Evolutionary conservation across 2,113 vertebrate genomes (phyloP).

Genomic region (Malurus elegans): DNA sequence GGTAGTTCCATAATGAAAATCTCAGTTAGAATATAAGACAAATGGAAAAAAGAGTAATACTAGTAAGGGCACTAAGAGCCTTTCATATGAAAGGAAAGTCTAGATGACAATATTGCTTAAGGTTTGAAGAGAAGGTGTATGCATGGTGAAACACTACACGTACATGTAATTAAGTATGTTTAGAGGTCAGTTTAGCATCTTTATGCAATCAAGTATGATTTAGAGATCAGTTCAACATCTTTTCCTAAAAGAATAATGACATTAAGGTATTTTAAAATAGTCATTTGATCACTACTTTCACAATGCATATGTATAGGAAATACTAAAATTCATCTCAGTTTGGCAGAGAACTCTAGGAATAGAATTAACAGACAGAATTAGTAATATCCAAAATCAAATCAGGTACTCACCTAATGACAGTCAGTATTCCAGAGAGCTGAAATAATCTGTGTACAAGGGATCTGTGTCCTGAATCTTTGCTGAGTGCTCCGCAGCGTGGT

Average conservation of each 20-base stretch:
- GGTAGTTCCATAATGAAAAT: not conserved
- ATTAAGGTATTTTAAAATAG: not conserved
- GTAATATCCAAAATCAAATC: not conserved
- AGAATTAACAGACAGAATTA: not conserved
- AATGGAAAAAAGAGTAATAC: not conserved
- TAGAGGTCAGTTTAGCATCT: not conserved
- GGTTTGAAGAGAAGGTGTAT: not conserved
- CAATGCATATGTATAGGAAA: not conserved
- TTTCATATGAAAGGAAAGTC: not conserved
- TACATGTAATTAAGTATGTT: not conserved
- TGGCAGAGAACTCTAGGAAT: not conserved
- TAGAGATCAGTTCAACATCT: not conserved
- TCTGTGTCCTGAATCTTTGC: not conserved
- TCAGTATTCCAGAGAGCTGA: not conserved
- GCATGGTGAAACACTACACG: not conserved
- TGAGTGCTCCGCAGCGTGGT: not conserved
- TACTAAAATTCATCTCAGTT: not conserved
- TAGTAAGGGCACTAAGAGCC: not conserved
- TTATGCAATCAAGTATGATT: not conserved
- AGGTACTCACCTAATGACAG: not conserved
- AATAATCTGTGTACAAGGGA: not conserved
- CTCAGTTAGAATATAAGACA: not conserved
- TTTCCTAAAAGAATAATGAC: not conserved
- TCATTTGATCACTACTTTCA: not conserved
- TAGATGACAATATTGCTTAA: not conserved